Base-by-base conservation (phyloP, 2,888 invertebrate genomes). In the Synergus japonicus region DNA sequence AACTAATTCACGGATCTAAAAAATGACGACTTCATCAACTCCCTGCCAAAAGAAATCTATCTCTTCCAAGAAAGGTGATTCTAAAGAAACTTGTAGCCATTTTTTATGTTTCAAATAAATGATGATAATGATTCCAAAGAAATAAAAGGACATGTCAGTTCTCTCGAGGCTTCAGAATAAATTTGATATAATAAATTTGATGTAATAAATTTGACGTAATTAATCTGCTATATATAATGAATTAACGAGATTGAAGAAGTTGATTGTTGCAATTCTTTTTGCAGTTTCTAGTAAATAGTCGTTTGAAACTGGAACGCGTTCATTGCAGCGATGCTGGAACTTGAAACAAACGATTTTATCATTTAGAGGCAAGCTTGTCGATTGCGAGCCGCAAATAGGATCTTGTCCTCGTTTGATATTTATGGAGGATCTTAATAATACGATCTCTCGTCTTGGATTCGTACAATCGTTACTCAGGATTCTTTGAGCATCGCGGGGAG, bases 401-500 rank as follows among this genome's bases (percentile, higher is more conserved):
- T 46, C 22, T 46, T 46, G 73, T 73, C 54, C 54, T 73, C 73
- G n/a, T 73, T 73, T 73, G 54, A 73, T 73, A 73, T 73, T 73
- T 73, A 73, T 73, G 73, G 73, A 37, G 54, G 54, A 73, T 73
- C 73, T 37, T 73, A 73, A 73, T 73, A 73, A 54, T 54, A 49
- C 49, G 54, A 73, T 73, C 73, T 66, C 44, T 73, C 73, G 54
- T 73, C 49, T 73, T 54, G 49, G 73, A 41, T 54, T 76, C 80
- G 79, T 60, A 81, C 81, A 78, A 85, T 87, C 87, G 86, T 87
- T 87, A 87, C 82, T 87, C 84, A 87, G 87, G 87, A 87, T 87
- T 83, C 82, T 77, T 78, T 44, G 83, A 83, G 80, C 86, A 85
- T 83, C 84, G 83, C 77, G 29, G 63, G 67, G 79, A 78, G 65